Evolutionary conservation across 1,140 invertebrate genomes (phyloP).

Genomic region (Philopotamus ludificatus): DNA sequence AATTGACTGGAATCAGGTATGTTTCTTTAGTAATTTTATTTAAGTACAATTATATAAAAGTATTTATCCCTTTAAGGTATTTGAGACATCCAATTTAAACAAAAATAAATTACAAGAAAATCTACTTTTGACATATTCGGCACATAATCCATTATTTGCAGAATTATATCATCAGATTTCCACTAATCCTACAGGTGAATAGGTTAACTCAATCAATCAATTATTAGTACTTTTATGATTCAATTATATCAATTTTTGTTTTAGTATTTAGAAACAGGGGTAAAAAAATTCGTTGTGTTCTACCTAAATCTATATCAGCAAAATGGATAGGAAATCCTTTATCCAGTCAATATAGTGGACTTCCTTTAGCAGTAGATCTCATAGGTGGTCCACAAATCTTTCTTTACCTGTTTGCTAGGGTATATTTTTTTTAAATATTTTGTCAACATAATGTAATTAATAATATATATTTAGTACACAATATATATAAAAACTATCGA

Average conservation of each 20-base stretch:
- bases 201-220: background rate
- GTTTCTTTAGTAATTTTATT: no score
- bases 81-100: slow-evolving; percentile 48
- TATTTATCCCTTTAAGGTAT: slow-evolving; percentile 44
- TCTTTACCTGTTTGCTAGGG: slow-evolving; percentile 63
- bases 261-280: background rate
- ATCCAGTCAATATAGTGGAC: slow-evolving; percentile 51
- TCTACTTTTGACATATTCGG: slow-evolving; percentile 59
- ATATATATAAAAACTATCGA: background rate
- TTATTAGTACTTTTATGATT: background rate
- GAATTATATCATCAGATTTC: slow-evolving; percentile 62
- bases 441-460: background rate
- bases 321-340: slow-evolving; percentile 48
- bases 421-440: slow-evolving; percentile 41
- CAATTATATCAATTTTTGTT: slow-evolving; percentile 22
- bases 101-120: slow-evolving; percentile 60
- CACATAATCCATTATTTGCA: slow-evolving; percentile 57
- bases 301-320: slow-evolving; percentile 43
- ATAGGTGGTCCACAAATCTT: slow-evolving; percentile 62
- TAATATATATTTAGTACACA: slow-evolving; percentile 1
- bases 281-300: background rate
- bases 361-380: slow-evolving; percentile 57
- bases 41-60: background rate
- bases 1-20: slow-evolving; percentile 55
- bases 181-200: slow-evolving; percentile 54